Base-by-base conservation (phyloP, 1,140 invertebrate genomes). In the Bombus picipes region DNA sequence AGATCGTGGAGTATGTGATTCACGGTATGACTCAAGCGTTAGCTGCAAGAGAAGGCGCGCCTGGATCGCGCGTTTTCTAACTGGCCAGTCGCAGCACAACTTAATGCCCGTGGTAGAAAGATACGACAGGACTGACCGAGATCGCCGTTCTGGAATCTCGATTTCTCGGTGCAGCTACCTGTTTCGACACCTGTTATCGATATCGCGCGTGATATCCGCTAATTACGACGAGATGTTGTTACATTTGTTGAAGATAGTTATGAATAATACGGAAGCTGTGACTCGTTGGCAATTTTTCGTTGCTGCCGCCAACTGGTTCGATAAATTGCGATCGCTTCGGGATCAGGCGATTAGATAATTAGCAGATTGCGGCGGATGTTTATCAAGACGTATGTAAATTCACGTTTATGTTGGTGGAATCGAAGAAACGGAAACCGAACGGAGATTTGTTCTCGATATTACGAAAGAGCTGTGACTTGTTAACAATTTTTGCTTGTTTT, bases 11-110 rank as follows among this genome's bases (percentile, higher is more conserved):
- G 80, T 76, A 91, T 83, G 88, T 92, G 92, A 94, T 93, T 94
- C 92, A 92, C 88, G 84, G 88, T 74, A 88, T 94, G 92, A 94
- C 92, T 92, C 93, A 93, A 93, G 92, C 88, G 89, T 79, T 83
- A 75, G 81, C 79, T 59, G 85, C 65, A 65, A 39, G 43, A 81
- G 79, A 93, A 92, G 92, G 91, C 92, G 89, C 91, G 91, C 84
- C 91, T 89, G 92, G 84, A 89, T 83, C 89, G 89, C 85, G 84
- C 85, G 89, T 92, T 92, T 93, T 92, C 91, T 91, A 91, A 92
- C 87, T 85, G 82, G 85, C 89, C 87, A 88, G 89, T 92, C 90
- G 85, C 90, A 47, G 32, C 86, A 86, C 87, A 91, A 81, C 87
- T 93, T 86, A 92, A 86, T 86, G 88, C 87, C 59, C 85, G 41